A percentile compares a stretch with the other conserved stretches of the same genome.
These are phyloP conservation scores for Oryzias woworae DNA, from an alignment of 2,113 vertebrate species.

Conservation along the genomic window DNA sequence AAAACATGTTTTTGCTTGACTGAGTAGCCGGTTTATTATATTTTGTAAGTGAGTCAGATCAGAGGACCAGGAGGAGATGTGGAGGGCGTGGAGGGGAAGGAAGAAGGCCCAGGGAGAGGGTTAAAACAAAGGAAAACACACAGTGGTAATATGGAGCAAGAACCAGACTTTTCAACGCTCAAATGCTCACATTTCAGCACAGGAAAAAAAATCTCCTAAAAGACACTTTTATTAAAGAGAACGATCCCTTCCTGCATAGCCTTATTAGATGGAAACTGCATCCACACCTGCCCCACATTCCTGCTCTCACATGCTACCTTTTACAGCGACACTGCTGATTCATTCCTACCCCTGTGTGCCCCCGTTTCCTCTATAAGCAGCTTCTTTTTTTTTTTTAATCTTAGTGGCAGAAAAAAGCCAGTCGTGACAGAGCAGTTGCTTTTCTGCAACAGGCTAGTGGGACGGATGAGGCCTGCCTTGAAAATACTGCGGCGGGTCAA, in stretches of 20 bases:
- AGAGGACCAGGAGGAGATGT: conserved; percentile 24
- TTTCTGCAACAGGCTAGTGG: conserved; percentile 65
- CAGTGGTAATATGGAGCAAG: conserved; percentile 10
- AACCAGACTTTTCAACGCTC: background rate
- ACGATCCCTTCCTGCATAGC: conserved; percentile 1
- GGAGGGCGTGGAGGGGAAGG: conserved; percentile 54
- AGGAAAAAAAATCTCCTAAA: background rate
- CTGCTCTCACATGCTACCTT: conserved; percentile 8
- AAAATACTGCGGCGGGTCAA: conserved; percentile 23
- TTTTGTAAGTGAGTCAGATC: conserved; percentile 33
- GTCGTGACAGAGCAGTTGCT: conserved; percentile 53
- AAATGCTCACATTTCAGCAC: conserved; percentile 8
- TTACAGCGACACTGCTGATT: conserved; percentile 45
- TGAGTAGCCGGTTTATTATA: conserved; percentile 26
- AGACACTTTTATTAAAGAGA: conserved; percentile 5
- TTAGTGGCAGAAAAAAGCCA: conserved; percentile 66
- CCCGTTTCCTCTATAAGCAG: conserved; percentile 55
- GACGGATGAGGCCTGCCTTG: conserved; percentile 44
- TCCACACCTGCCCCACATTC: conserved; percentile 33
- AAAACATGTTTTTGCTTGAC: conserved; percentile 7
- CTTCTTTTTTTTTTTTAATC: conserved; percentile 54
- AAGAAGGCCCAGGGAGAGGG: conserved; percentile 35
- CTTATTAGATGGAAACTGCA: conserved; percentile 36
- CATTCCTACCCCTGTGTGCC: conserved; percentile 38
- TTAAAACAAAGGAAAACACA: conserved; percentile 47